These are phyloP conservation scores for Papio anubis DNA, from an alignment of 2,113 vertebrate species.

Conservation along the genomic window DNA sequence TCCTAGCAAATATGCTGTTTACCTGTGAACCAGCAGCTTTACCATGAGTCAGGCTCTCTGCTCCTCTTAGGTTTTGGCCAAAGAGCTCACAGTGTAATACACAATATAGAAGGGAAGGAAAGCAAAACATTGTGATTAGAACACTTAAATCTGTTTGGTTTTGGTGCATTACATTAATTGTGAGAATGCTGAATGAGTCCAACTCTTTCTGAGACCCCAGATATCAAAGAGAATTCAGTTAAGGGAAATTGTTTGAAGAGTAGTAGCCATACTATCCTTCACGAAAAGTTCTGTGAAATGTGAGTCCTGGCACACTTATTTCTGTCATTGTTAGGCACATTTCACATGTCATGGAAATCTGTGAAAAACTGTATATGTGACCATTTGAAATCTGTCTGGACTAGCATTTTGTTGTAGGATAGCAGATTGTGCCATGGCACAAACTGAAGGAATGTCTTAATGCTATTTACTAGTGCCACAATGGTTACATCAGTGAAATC, in stretches of 20 bases:
- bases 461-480: neutral
- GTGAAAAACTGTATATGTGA: neutral
- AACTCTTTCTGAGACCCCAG: constrained; percentile 38
- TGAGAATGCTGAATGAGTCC: constrained; percentile 2
- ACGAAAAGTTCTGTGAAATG: constrained; percentile 32
- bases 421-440: neutral
- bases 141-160: neutral
- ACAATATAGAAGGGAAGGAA: neutral
- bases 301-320: neutral
- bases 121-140: neutral
- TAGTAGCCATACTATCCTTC: neutral
- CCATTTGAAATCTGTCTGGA: neutral
- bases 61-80: neutral
- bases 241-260: neutral
- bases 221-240: constrained; percentile 51
- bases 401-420: neutral
- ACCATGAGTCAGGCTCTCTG: neutral
- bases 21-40: neutral
- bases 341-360: neutral
- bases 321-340: neutral
- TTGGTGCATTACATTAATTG: neutral
- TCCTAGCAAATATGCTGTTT: constrained; percentile 48
- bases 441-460: neutral
- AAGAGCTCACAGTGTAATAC: neutral
- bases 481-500: neutral